Evolutionary conservation across 2,113 vertebrate species (phyloP).

Genomic region (Haliaeetus leucogaster): DNA sequence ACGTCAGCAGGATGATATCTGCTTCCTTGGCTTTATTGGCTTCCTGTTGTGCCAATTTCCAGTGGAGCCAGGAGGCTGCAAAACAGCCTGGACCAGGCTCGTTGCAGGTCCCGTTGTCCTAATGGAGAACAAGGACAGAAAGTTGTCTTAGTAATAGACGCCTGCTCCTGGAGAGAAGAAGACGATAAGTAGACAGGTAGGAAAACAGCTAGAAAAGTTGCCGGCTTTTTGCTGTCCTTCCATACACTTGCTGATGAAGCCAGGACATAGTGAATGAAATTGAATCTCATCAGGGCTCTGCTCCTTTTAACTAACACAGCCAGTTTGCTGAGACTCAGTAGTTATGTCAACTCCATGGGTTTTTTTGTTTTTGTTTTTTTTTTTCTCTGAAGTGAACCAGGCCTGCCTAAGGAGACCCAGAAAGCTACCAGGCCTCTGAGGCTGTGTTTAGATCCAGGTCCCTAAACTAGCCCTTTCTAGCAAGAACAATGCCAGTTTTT

Average conservation of each 20-base stretch:
- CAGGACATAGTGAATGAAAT: background rate
- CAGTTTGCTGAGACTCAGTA: background rate
- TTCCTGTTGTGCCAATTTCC: background rate
- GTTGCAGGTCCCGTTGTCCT: background rate
- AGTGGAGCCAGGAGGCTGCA: background rate
- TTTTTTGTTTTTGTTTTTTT: no score
- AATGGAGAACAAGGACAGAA: background rate
- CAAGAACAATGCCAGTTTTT: background rate
- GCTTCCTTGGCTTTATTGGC: background rate
- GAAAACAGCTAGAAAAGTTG: background rate
- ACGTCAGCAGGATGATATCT: background rate
- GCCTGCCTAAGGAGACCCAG: background rate
- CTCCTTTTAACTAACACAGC: background rate
- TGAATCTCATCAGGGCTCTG: background rate
- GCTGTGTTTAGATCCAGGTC: background rate
- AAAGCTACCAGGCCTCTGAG: background rate
- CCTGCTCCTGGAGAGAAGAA: background rate
- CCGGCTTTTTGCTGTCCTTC: background rate
- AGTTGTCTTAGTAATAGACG: background rate
- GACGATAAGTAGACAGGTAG: background rate
- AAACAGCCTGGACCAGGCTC: background rate
- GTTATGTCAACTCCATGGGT: background rate
- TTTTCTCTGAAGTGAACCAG: background rate
- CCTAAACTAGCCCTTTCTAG: background rate
- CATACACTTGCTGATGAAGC: background rate